phyloP scores from a whole-genome alignment of 1,140 invertebrate species.

The Piezodorus guildinii region DNA sequence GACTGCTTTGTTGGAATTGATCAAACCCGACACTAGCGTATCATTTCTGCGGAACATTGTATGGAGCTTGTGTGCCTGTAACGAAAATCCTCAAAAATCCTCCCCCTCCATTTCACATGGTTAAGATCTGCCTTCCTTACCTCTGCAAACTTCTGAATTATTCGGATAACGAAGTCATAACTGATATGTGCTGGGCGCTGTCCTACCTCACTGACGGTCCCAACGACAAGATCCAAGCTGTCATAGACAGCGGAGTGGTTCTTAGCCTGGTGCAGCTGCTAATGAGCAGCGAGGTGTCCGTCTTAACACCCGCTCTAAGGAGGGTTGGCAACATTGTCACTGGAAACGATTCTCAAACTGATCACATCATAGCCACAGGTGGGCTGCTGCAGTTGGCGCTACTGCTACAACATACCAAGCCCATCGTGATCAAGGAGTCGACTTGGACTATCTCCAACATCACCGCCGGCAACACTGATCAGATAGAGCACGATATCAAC shows the following conservation, averaged over 20 bases:
- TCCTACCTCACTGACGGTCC: slow-evolving; percentile 91
- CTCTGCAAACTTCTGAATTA: slow-evolving; percentile 65
- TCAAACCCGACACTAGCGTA: slow-evolving; percentile 45
- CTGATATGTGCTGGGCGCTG: slow-evolving; percentile 92
- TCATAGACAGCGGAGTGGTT: slow-evolving; percentile 60
- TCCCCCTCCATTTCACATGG: slow-evolving; percentile 59
- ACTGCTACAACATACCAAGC: slow-evolving; percentile 62
- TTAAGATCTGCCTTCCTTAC: slow-evolving; percentile 68
- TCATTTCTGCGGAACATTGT: slow-evolving; percentile 54
- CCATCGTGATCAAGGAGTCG: slow-evolving; percentile 72
- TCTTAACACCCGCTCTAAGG: slow-evolving; percentile 82
- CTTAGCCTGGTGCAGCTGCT: slow-evolving; percentile 64
- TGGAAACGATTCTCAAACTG: slow-evolving; percentile 73
- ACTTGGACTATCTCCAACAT: slow-evolving; percentile 77
- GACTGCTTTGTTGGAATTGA: slow-evolving; percentile 49
- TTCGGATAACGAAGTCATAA: slow-evolving; percentile 60
- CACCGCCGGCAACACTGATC: slow-evolving; percentile 59
- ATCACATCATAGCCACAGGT: slow-evolving; percentile 71
- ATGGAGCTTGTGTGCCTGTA: slow-evolving; percentile 87
- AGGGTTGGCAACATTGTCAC: slow-evolving; percentile 81
- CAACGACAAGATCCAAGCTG: slow-evolving; percentile 84
- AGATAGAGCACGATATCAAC: slow-evolving; percentile 67
- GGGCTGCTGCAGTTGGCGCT: slow-evolving; percentile 57
- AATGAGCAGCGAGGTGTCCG: slow-evolving; percentile 52
- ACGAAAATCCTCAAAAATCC: slow-evolving; percentile 87